phyloP scores from a whole-genome alignment of 1,140 invertebrate species.

The Trichonephila clavata region DNA sequence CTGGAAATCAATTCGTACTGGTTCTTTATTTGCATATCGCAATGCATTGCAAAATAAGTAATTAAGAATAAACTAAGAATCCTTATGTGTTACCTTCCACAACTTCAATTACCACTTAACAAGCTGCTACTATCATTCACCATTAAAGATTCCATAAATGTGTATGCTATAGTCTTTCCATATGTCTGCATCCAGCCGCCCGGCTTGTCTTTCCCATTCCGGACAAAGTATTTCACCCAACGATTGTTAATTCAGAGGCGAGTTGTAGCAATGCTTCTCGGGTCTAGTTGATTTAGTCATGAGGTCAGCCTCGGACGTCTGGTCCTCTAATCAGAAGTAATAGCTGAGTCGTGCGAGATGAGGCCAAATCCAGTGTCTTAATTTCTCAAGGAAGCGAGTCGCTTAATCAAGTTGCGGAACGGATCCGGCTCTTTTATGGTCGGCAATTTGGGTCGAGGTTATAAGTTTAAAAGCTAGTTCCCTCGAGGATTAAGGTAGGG shows the following conservation, averaged over 20 bases:
- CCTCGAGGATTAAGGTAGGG: background rate
- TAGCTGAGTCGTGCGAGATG: constrained; percentile 6
- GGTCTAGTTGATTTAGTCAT: constrained; percentile 31
- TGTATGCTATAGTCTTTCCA: background rate
- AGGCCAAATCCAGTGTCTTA: constrained; percentile 14
- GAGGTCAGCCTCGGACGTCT: constrained; percentile 39
- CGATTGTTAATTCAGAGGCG: constrained; percentile 24
- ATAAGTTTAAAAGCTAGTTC: constrained; percentile 49
- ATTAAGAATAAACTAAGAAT: no score
- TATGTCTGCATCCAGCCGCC: background rate
- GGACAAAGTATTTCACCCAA: background rate
- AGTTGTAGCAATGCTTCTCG: background rate
- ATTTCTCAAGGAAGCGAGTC: background rate
- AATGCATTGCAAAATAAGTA: no score
- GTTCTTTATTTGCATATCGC: background rate
- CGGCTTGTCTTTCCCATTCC: background rate
- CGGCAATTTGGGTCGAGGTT: constrained; percentile 36
- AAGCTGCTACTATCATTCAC: background rate
- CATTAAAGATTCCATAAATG: constrained; percentile 31
- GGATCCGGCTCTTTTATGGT: constrained; percentile 44
- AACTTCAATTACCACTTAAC: background rate
- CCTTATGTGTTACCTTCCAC: background rate
- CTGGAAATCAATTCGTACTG: background rate
- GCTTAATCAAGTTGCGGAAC: constrained; percentile 42
- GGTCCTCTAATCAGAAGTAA: constrained; percentile 53